Evolutionary conservation across 2,888 invertebrate species (phyloP), one percentile per base, ranked within the genome.

Genomic region (Campoplex nolae): DNA sequence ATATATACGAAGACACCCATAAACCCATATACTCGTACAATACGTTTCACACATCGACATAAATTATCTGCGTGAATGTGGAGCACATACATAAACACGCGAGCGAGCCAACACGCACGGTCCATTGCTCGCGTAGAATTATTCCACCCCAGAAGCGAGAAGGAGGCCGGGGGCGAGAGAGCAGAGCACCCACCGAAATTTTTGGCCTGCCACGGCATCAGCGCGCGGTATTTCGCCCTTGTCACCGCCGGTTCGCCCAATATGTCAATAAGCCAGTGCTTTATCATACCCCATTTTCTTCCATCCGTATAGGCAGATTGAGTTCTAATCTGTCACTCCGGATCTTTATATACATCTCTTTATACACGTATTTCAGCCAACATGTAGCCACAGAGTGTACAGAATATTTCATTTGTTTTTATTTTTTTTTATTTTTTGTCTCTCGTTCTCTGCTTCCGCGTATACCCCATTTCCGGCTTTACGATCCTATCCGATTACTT

Each of bases 121-220:
- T 75, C 68, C 56, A 75, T 82, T 82, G 75, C 42, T 42, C 82
- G 74, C 32, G 67, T 35, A 56, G 32, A 48, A 75, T 75, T 75
- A 79, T 58, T 79, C 71, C 71, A 13, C 58, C 45, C 79, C 45
- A 45, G 23, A 18, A 28, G 56, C 35, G 23, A 18, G 23, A 32
- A 28, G 54, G 74, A 13, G 45, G 16, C 1, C 38, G 38, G 62
- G 32, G 6, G 28, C 28, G 58, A 32, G 67, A 32, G 51, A 42
- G 42, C 68, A 38, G 38, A 6, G 38, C 38, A 38, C 54, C 48
- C 28, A 42, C 65, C 42, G 65, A 74, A 62, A 81, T 81, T 74
- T 74, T 81, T 74, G 54, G 74, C 74, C 62, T 51, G 32, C 74
- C 73, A 42, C 79, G 73, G 65, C 67, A 54, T 51, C 35, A 35